Base-by-base conservation (phyloP, 1,140 invertebrate species). In the Macrotrachela quadricornifera region DNA sequence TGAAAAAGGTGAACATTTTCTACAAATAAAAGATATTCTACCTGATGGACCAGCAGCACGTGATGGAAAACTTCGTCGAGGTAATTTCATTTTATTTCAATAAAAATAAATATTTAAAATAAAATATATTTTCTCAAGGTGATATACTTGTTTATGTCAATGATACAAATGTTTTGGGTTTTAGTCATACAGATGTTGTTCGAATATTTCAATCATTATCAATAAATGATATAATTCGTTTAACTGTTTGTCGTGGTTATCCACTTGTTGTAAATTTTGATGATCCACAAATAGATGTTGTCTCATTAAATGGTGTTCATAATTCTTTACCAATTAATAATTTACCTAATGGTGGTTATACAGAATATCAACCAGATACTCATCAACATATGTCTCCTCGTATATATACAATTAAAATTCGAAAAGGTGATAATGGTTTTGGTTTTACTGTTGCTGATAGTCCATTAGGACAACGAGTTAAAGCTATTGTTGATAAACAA, bases 401-500 rank as follows among this genome's bases (percentile, higher is more conserved):
- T 46, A 45, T 17, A 55, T 57, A 52, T 52, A 54, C 17, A 62
- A 68, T 38, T 48, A 30, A 66, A 15, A 73, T 74, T 53, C 64
- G 64, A 42, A 67, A 72, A 36, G 71, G 73, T 10, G 56, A 62
- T 15, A 69, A 65, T 58, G 73, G 73, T 0, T 74, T 97, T 71
- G 92, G 92, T 0, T 97, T 97, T 66, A 97, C 92, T n/a, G 95
- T 97, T 61, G 87, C 90, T 6, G 92, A 97, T 67, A 46, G 48
- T 44, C 54, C 61, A 10, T 62, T 61, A 46, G 67, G 69, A 50
- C 63, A 70, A 48, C 52, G 71, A 64, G 77, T 97, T 1, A 96
- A 96, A 64, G 94, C 94, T 73, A 94, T 96, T 56, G 69, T 96
- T 46, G 90, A 96, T 66, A 73, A 82, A 46, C 80, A 81, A 54